Evolutionary conservation across 2,113 vertebrate species (phyloP).

Genomic region (Noturus placidus): DNA sequence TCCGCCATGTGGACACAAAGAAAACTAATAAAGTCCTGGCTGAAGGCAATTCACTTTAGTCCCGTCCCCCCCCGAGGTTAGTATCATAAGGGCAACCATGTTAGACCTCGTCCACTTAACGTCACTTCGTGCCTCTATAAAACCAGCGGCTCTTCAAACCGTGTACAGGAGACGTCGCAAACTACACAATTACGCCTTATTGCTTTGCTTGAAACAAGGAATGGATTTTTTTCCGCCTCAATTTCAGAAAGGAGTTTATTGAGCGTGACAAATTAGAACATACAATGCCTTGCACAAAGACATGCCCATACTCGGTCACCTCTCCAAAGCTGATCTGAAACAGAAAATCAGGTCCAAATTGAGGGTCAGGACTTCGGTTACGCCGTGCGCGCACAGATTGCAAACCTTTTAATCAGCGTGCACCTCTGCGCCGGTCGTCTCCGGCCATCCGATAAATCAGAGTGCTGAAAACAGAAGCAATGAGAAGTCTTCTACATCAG

Average conservation of each 20-base stretch:
- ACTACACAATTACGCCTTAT: background rate
- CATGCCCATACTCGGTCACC: background rate
- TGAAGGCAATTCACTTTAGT: background rate
- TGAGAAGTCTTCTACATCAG: background rate
- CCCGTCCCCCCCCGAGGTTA: background rate
- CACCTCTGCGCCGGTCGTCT: constrained; percentile 17
- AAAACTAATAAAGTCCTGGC: background rate
- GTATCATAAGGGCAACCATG: background rate
- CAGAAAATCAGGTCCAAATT: background rate
- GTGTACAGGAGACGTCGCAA: background rate
- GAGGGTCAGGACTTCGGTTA: background rate
- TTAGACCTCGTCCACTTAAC: background rate
- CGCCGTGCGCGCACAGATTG: background rate
- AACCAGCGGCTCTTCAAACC: background rate
- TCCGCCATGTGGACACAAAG: background rate
- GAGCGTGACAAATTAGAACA: constrained; percentile 10
- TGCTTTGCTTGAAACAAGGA: background rate
- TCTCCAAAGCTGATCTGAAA: background rate
- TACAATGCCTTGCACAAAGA: background rate
- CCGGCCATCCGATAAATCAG: constrained; percentile 24
- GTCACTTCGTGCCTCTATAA: background rate
- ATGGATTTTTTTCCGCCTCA: background rate
- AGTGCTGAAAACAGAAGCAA: background rate
- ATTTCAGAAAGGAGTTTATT: background rate
- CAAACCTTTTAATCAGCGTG: constrained; percentile 19